Percentiles rank a stretch among this genome's conserved stretches.
Conservation (phyloP, 2,113 vertebrate genomes). For the Mystacornis crossleyi region DNA sequence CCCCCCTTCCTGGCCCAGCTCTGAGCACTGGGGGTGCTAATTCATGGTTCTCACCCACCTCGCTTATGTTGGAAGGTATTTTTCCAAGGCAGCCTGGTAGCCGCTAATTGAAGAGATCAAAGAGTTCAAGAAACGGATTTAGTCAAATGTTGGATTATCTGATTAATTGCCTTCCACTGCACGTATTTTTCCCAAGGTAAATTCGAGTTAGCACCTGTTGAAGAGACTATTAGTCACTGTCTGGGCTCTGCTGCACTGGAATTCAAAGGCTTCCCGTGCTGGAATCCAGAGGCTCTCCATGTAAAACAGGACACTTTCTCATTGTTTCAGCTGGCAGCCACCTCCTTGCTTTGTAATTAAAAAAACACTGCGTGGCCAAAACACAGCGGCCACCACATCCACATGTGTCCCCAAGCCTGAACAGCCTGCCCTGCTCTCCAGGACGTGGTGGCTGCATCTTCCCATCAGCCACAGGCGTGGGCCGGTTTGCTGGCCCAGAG, state of each 20-base stretch:
- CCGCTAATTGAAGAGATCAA: background rate
- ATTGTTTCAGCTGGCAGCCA: background rate
- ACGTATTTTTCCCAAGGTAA: background rate
- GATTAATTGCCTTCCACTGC: background rate
- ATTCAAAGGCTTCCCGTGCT: background rate
- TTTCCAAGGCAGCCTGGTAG: background rate
- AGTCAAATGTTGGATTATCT: background rate
- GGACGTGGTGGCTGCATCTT: background rate
- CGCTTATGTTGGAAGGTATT: background rate
- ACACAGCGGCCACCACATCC: background rate
- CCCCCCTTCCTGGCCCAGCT: background rate
- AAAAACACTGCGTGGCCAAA: background rate
- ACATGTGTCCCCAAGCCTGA: background rate
- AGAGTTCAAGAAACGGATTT: background rate
- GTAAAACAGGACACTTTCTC: background rate
- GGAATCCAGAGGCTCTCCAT: background rate
- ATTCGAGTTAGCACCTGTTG: conserved; percentile 13
- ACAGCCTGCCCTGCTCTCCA: background rate
- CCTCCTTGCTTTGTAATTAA: background rate
- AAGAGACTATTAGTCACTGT: background rate
- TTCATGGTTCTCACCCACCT: background rate
- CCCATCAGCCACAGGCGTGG: background rate
- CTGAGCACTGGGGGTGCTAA: background rate
- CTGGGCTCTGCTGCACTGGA: background rate
- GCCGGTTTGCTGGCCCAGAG: rapidly evolving